Evolutionary conservation across 2,797 vertebrate species (phyloP).

Genomic region (Halcyon chelicuti): DNA sequence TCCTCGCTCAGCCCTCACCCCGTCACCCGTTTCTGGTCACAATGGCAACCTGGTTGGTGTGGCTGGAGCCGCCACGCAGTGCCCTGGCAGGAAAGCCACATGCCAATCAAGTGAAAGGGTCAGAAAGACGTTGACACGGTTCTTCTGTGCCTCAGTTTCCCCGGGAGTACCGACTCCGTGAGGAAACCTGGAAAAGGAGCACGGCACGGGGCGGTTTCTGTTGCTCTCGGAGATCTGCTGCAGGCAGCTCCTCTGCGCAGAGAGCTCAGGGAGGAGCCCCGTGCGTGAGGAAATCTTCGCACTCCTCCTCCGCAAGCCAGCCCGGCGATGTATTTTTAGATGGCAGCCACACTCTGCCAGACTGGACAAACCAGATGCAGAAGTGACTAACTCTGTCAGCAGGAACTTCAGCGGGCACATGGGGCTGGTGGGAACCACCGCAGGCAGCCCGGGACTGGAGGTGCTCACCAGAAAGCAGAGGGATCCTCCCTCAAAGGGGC

Average conservation of each 20-base stretch:
- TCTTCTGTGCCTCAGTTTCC: background rate
- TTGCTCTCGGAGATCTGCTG: rapidly evolving
- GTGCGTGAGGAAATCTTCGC: background rate
- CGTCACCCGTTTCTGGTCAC: rapidly evolving
- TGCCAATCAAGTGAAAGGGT: background rate
- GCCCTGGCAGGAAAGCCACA: background rate
- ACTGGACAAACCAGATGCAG: slow-evolving; percentile 54
- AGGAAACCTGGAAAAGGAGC: background rate
- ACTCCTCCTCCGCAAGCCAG: background rate
- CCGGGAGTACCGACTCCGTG: rapidly evolving
- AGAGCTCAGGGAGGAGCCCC: background rate
- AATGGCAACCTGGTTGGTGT: background rate
- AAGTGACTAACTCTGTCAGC: slow-evolving; percentile 42
- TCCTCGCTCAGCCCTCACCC: background rate
- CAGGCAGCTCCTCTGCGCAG: rapidly evolving
- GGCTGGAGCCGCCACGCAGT: background rate
- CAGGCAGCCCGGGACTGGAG: background rate
- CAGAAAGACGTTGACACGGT: background rate
- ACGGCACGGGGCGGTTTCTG: rapidly evolving
- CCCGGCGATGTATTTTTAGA: background rate
- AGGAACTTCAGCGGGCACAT: background rate
- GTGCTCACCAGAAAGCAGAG: background rate
- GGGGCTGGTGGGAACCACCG: background rate
- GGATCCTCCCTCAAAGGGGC: background rate
- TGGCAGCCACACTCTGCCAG: background rate